Percentiles rank a stretch among this genome's conserved stretches.
Conservation (phyloP, 53 echinoderm and acorn worm species). For the Arbacia lixula region DNA sequence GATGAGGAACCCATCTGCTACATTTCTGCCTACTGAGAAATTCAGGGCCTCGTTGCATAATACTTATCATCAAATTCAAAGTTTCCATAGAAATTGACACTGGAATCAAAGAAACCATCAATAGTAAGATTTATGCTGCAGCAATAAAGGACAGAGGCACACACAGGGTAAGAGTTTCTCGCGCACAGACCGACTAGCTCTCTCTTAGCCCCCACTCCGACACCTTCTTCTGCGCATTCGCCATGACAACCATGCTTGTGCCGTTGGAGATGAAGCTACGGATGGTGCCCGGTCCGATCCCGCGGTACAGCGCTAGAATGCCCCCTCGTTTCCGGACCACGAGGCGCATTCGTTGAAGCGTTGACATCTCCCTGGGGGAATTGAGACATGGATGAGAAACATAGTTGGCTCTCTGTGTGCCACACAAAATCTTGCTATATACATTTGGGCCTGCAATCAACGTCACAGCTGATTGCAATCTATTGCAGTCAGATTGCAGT, state of each 20-base stretch:
- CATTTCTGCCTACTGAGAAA: no score
- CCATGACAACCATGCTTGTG: conserved; percentile 97
- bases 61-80: no score
- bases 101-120: no score
- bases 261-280: conserved; percentile 98
- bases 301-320: conserved; percentile 93
- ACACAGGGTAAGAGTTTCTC: neutral
- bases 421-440: no score
- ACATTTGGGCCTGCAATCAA: no score
- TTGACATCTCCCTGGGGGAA: conserved; percentile 83
- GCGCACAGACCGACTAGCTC: neutral
- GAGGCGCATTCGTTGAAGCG: conserved; percentile 83
- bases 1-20: no score
- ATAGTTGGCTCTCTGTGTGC: no score
- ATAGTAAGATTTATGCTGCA: no score
- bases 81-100: no score
- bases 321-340: conserved; percentile 84
- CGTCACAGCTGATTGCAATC: no score
- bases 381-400: neutral
- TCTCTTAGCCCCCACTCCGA: conserved; percentile 91
- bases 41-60: no score
- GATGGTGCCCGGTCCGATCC: conserved; percentile 94
- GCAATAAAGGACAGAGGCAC: neutral
- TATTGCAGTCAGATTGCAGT: no score
- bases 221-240: conserved; percentile 93